Conservation (phyloP, 2,888 invertebrate genomes). For the Heliothis peltigera region DNA sequence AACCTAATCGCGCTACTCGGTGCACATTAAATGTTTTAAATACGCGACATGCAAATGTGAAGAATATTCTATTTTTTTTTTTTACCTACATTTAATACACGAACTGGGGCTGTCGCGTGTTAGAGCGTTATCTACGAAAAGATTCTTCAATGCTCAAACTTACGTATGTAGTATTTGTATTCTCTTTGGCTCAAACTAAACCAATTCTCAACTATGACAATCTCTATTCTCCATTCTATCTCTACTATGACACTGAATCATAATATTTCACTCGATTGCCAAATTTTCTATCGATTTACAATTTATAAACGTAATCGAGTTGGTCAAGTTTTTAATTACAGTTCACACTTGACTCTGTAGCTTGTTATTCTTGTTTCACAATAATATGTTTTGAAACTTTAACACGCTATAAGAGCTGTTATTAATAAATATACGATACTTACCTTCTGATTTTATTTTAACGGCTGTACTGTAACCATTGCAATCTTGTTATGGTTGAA, state of each 20-base stretch:
- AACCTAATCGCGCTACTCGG: too few species aligned
- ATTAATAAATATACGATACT: slow-evolving; percentile 24
- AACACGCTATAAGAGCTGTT: slow-evolving; percentile 31
- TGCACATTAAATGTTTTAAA: too few species aligned
- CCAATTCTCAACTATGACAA: slow-evolving; percentile 23
- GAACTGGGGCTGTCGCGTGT: too few species aligned
- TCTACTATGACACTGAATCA: slow-evolving; percentile 21
- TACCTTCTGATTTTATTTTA: slow-evolving; percentile 31
- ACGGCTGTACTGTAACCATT: slow-evolving; percentile 5
- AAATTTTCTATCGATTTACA: slow-evolving; percentile 63
- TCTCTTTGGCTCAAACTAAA: too few species aligned
- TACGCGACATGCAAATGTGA: too few species aligned
- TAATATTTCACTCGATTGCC: slow-evolving; percentile 53
- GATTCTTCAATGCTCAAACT: too few species aligned
- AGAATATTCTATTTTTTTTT: too few species aligned
- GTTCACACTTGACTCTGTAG: slow-evolving; percentile 53
- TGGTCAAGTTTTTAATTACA: slow-evolving; percentile 68
- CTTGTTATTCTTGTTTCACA: slow-evolving; percentile 50
- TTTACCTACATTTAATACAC: too few species aligned
- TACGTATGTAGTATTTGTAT: too few species aligned
- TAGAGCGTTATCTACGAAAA: too few species aligned
- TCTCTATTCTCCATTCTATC: too few species aligned
- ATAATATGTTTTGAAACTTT: slow-evolving; percentile 54
- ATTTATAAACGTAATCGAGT: slow-evolving; percentile 67
- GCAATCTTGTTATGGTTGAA: slow-evolving; percentile 15